Evolutionary conservation across 2,888 invertebrate genomes (phyloP).

Genomic region (Meghimatium bilineatum): DNA sequence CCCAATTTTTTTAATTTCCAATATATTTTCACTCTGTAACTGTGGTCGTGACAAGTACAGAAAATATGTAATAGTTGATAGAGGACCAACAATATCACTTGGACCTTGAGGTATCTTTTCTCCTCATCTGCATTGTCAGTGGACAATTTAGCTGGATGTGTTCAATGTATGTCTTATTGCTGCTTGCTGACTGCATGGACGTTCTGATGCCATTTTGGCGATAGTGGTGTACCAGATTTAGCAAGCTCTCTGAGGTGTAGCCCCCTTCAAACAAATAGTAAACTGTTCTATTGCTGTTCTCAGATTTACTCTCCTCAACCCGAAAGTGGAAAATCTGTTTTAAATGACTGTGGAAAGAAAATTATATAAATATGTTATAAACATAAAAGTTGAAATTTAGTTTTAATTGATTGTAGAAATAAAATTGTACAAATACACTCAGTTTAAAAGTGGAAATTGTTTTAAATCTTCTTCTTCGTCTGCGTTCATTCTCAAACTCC

Average conservation of each 20-base stretch:
- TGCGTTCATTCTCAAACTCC: no score
- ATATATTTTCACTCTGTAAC: no score
- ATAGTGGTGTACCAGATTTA: conserved; percentile 34
- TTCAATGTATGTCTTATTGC: conserved; percentile 13
- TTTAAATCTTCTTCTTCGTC: no score
- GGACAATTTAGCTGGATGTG: conserved; percentile 16
- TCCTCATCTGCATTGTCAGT: background rate
- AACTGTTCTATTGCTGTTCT: background rate
- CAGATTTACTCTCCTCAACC: conserved; percentile 3
- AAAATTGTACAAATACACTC: background rate
- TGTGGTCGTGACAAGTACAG: no score
- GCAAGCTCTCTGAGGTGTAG: conserved; percentile 17
- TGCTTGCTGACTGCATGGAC: background rate
- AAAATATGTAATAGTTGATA: no score
- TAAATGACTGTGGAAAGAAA: conserved; percentile 17
- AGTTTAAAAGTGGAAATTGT: background rate
- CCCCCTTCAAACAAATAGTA: conserved; percentile 30
- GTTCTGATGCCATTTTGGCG: conserved; percentile 14
- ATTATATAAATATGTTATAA: background rate
- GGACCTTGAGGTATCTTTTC: background rate
- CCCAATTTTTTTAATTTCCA: no score
- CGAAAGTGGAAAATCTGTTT: conserved; percentile 22
- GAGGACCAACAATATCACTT: background rate
- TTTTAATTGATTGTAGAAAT: no score
- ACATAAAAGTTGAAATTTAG: background rate